phyloP scores from a whole-genome alignment of 2,797 vertebrate species.

The Argya squamiceps region DNA sequence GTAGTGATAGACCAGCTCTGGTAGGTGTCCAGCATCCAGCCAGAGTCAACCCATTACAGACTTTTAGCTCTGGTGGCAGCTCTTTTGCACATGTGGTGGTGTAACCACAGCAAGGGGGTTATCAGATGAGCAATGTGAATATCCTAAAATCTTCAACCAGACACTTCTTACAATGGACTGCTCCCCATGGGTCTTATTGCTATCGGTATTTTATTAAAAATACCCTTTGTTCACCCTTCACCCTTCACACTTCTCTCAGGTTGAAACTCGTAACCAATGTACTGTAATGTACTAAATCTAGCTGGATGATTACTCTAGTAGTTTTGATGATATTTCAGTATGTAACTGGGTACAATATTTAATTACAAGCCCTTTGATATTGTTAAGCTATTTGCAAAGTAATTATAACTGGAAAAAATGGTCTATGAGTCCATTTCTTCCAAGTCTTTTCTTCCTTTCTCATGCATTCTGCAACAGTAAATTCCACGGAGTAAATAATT shows the following conservation, averaged over 20 bases:
- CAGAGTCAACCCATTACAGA: background rate
- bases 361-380: constrained; percentile 11
- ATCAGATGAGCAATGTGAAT: no score
- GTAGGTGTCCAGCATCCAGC: background rate
- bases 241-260: background rate
- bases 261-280: rapidly evolving
- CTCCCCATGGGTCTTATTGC: background rate
- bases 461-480: background rate
- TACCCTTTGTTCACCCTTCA: background rate
- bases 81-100: rapidly evolving
- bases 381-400: background rate
- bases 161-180: background rate
- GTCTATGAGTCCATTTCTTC: no score
- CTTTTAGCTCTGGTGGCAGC: background rate
- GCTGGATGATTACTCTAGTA: background rate
- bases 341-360: background rate
- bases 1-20: background rate
- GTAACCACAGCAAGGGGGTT: background rate
- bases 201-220: background rate
- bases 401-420: background rate
- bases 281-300: background rate
- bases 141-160: background rate
- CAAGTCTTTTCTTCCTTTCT: background rate
- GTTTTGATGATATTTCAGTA: background rate
- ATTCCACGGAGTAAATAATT: background rate